Conservation (phyloP, 2,888 invertebrate species). For the Himalopsyche japonica region DNA sequence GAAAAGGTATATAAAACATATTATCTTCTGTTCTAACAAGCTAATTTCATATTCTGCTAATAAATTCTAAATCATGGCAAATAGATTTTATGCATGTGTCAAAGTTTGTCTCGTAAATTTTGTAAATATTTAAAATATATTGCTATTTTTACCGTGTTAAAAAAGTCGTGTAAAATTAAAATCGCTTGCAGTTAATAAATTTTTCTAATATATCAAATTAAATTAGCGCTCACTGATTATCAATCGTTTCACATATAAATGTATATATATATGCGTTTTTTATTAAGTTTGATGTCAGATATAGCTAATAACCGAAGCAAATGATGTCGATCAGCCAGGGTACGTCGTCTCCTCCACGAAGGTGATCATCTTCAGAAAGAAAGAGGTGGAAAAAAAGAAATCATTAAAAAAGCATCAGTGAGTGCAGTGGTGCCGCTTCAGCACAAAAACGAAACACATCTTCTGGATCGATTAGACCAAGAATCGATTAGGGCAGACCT, state of each 20-base stretch:
- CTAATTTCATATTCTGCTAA: too few relatives aligned
- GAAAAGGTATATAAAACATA: too few relatives aligned
- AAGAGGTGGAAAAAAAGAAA: constrained; percentile 50
- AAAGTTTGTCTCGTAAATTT: too few relatives aligned
- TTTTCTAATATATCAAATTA: too few relatives aligned
- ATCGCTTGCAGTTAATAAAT: too few relatives aligned
- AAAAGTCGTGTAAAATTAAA: too few relatives aligned
- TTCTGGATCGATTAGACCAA: constrained; percentile 37
- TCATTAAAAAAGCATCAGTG: constrained; percentile 64
- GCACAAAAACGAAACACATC: background rate
- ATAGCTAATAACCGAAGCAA: constrained; percentile 50
- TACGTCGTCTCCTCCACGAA: background rate
- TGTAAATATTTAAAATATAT: too few relatives aligned
- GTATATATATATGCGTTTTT: background rate
- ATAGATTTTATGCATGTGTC: too few relatives aligned
- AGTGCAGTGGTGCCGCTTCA: background rate
- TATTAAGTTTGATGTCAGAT: background rate
- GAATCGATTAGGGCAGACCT: constrained; percentile 35
- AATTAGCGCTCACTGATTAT: background rate
- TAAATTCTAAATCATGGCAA: too few relatives aligned
- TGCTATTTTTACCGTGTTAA: too few relatives aligned
- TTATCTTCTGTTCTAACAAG: too few relatives aligned
- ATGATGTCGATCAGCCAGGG: constrained; percentile 57
- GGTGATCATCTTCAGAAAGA: background rate
- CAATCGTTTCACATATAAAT: background rate